Percentiles rank a stretch among this genome's conserved stretches.
phyloP scores from a whole-genome alignment of 2,113 vertebrate genomes.

The Delphinapterus leucas region DNA sequence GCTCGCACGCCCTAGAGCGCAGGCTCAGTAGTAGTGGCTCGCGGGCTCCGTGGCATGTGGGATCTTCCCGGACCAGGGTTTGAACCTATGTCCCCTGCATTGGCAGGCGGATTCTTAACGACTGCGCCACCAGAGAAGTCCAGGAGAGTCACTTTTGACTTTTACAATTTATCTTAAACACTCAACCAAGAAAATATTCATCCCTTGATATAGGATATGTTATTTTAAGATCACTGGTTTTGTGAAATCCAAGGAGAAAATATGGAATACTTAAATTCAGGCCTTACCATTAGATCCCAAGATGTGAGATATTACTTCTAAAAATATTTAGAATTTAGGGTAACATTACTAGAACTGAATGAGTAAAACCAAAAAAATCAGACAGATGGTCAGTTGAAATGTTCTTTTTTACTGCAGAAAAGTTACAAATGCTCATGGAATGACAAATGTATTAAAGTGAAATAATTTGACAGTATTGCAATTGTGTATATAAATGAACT shows the following conservation, averaged over 20 bases:
- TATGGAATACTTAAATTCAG: constrained; percentile 9
- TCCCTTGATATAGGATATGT: background rate
- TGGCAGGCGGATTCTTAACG: no score
- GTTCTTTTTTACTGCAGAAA: constrained; percentile 56
- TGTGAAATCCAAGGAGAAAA: constrained; percentile 17
- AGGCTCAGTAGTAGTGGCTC: no score
- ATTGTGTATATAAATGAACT: constrained; percentile 63
- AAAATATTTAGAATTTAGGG: constrained; percentile 38
- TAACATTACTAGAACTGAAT: background rate
- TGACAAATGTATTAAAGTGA: constrained; percentile 67
- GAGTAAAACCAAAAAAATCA: constrained; percentile 14
- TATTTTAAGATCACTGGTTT: constrained; percentile 21
- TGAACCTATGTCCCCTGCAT: no score
- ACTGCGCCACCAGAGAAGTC: no score
- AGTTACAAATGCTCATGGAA: constrained; percentile 56
- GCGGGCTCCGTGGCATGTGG: no score
- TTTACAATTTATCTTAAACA: constrained; percentile 22
- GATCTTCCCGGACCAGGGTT: no score
- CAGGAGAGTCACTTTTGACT: background rate
- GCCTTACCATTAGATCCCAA: background rate
- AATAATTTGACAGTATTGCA: constrained; percentile 61
- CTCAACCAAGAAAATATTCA: background rate
- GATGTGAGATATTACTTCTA: background rate
- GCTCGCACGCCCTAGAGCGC: no score
- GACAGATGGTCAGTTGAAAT: constrained; percentile 67